Evolutionary conservation across 2,113 vertebrate genomes (phyloP).

Genomic region (Malurus alboscapulatus): DNA sequence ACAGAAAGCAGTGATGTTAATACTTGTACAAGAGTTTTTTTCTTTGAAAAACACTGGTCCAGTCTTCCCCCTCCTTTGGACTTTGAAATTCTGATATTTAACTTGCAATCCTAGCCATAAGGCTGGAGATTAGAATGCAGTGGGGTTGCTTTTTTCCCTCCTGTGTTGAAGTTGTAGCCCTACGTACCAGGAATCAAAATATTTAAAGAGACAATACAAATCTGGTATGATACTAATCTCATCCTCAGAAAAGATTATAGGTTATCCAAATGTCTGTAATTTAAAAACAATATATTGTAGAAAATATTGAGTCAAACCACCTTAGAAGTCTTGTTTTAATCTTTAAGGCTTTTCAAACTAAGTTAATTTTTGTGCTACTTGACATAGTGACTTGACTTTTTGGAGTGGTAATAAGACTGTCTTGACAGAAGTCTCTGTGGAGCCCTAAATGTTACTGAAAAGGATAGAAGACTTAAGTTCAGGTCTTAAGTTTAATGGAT

Average conservation of each 20-base stretch:
- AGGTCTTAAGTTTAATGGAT: not conserved
- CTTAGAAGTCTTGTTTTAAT: not conserved
- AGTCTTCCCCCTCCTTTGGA: not conserved
- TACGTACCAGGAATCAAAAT: not conserved
- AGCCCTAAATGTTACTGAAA: not conserved
- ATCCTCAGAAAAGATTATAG: not conserved
- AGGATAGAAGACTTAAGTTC: not conserved
- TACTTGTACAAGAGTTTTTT: not conserved
- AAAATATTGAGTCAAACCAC: not conserved
- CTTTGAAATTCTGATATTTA: not conserved
- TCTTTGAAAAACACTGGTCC: not conserved
- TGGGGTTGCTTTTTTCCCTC: not conserved
- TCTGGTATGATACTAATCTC: not conserved
- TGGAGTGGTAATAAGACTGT: not conserved
- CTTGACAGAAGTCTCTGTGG: not conserved
- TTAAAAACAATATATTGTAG: not conserved
- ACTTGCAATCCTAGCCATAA: accelerated
- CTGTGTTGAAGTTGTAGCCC: not conserved
- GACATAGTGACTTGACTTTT: not conserved
- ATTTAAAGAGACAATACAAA: not conserved
- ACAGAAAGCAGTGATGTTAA: not conserved
- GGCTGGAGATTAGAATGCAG: not conserved
- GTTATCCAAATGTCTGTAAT: not conserved
- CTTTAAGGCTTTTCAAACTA: not conserved
- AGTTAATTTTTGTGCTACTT: not conserved